phyloP scores from a whole-genome alignment of 2,888 invertebrate species.

The Lasioglossum marginatum region DNA sequence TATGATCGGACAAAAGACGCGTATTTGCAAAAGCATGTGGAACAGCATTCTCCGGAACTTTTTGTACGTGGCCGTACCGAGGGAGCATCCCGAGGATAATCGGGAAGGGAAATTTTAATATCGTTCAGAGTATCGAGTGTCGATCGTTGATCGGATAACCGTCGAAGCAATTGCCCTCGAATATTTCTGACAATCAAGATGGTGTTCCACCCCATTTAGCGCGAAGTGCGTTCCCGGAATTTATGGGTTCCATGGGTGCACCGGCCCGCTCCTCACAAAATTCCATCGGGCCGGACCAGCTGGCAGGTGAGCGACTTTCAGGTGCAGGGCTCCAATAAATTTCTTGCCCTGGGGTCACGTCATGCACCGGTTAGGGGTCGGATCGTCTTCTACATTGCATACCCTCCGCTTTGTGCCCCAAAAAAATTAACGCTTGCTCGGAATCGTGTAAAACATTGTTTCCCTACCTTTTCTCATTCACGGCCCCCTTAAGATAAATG shows the following conservation, averaged over 20 bases:
- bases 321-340: constrained; percentile 58
- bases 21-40: not conserved
- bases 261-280: constrained; percentile 35
- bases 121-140: not conserved
- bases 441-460: not conserved
- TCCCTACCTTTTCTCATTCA: not conserved
- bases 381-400: constrained; percentile 15
- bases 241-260: constrained; percentile 37
- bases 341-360: constrained; percentile 44
- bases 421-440: not conserved
- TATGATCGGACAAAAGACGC: not conserved
- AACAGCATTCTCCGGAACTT: not conserved
- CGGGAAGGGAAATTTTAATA: not conserved
- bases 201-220: constrained; percentile 39
- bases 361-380: constrained; percentile 41
- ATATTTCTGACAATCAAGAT: constrained; percentile 16
- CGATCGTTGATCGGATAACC: constrained; percentile 14
- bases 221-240: constrained; percentile 35
- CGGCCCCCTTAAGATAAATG: not conserved
- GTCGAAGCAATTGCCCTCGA: constrained; percentile 31
- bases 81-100: not conserved
- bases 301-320: constrained; percentile 67
- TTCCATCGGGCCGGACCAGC: constrained; percentile 57
- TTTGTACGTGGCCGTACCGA: not conserved
- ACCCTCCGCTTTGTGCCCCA: not conserved